These are phyloP conservation scores for Augiades crinisus DNA, from an alignment of 2,888 invertebrate genomes.

Conservation along the genomic window DNA sequence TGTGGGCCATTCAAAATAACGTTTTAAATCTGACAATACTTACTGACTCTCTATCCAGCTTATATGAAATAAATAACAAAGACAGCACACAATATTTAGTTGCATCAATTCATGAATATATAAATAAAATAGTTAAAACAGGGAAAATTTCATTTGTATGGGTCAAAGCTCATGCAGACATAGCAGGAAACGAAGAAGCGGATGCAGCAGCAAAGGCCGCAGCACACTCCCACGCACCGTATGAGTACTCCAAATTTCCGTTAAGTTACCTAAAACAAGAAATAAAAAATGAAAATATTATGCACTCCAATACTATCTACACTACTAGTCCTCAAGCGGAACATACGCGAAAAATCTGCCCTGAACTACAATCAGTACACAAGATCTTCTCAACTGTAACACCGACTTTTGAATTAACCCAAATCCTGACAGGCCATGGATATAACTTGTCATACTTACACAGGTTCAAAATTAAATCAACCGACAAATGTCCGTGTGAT, in stretches of 20 bases:
- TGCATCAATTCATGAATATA: neutral
- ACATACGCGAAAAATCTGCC: neutral
- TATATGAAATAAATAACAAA: neutral
- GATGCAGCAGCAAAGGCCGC: neutral
- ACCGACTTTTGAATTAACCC: neutral
- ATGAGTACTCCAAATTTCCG: neutral
- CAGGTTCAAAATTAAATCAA: neutral
- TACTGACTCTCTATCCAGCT: neutral
- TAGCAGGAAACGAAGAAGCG: neutral
- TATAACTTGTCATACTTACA: neutral
- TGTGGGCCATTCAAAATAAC: neutral
- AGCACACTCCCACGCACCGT: neutral
- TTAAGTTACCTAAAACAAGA: neutral
- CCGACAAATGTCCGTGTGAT: neutral
- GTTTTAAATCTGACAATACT: neutral
- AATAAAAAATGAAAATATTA: neutral
- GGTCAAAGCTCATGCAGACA: neutral
- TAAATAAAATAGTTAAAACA: neutral
- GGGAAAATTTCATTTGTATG: neutral
- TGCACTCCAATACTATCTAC: neutral
- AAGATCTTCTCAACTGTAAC: neutral
- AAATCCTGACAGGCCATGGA: no score
- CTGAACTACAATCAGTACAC: neutral
- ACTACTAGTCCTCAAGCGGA: neutral
- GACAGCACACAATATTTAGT: neutral